Conservation (phyloP, 2,888 invertebrate genomes). For the Cataglyphis albicans region DNA sequence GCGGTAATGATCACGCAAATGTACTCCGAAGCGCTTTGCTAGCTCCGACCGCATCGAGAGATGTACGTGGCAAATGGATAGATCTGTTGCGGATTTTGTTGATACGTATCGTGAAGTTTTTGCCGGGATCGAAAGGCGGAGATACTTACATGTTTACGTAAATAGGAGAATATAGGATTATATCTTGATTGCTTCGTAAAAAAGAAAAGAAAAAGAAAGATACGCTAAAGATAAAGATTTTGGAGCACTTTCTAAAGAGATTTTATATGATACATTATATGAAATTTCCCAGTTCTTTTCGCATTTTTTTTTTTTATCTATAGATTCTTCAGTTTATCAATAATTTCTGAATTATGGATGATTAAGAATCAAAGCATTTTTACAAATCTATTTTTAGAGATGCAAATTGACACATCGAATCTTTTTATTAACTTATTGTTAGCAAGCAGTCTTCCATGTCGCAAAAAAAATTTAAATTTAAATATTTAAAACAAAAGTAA, state of each 20-base stretch:
- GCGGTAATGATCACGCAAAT: slow-evolving; percentile 67
- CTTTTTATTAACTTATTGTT: neutral
- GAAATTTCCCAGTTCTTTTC: neutral
- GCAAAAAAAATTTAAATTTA: neutral
- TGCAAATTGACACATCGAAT: neutral
- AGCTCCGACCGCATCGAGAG: slow-evolving; percentile 17
- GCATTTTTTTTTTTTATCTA: neutral
- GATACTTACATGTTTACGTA: neutral
- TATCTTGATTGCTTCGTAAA: neutral
- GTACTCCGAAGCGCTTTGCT: slow-evolving; percentile 23
- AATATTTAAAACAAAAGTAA: neutral
- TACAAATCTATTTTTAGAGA: neutral
- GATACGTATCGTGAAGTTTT: neutral
- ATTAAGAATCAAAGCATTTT: neutral
- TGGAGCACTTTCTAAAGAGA: neutral
- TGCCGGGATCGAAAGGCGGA: neutral
- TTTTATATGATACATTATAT: too few species aligned
- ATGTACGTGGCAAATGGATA: slow-evolving; percentile 9
- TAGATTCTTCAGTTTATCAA: neutral
- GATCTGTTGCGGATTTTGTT: neutral
- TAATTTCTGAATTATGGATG: neutral
- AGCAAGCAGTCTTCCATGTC: neutral
- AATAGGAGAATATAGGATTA: neutral
- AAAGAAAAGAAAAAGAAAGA: neutral
- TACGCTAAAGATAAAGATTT: neutral